Evolutionary conservation across 2,797 vertebrate genomes (phyloP).

Genomic region (Bucorvus abyssinicus): DNA sequence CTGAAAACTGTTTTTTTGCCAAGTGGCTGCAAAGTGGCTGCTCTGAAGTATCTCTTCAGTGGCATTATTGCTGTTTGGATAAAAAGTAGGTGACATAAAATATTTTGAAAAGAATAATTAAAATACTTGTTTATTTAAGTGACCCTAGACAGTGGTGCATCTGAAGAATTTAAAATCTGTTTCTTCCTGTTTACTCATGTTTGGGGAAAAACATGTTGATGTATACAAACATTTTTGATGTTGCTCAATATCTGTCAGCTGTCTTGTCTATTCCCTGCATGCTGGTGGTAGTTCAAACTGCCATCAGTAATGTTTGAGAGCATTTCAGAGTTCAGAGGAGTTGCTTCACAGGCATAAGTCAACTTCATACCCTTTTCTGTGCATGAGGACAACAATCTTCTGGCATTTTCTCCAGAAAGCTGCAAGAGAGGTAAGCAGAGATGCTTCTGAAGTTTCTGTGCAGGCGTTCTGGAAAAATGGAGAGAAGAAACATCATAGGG

Average conservation of each 20-base stretch:
- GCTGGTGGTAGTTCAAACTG: background rate
- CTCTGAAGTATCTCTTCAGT: background rate
- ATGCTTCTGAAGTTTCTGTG: background rate
- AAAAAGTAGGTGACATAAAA: background rate
- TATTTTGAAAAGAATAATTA: background rate
- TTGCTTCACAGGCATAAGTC: background rate
- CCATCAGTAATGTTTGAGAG: background rate
- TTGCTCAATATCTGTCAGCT: background rate
- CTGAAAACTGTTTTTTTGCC: background rate
- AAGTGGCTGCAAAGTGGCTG: background rate
- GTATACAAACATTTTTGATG: background rate
- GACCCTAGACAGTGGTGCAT: background rate
- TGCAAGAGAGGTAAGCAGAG: background rate
- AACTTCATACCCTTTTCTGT: background rate
- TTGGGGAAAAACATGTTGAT: background rate
- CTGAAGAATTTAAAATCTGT: background rate
- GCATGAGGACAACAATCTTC: background rate
- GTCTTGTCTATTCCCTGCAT: background rate
- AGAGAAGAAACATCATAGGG: background rate
- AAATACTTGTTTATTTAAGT: background rate
- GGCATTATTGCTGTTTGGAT: background rate
- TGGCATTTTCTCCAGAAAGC: background rate
- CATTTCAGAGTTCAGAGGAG: background rate
- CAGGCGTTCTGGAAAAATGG: background rate
- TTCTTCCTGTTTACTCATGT: background rate